Evolutionary conservation across 2,797 vertebrate species (phyloP), one percentile per base, ranked within the genome.

Genomic region (Urophycis tenuis): DNA sequence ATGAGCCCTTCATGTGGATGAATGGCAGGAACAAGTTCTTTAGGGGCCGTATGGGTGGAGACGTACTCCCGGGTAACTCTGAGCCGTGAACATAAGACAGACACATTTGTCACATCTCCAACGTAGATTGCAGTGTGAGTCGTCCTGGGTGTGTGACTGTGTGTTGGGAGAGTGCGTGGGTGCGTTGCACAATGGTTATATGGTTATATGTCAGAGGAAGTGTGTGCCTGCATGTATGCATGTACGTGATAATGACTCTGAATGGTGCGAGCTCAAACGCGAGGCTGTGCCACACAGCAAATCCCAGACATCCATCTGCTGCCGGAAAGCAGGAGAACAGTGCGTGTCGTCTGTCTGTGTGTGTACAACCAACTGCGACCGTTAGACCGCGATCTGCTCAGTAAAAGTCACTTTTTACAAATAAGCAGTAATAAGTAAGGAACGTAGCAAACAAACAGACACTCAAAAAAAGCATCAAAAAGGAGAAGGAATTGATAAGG

Each of bases 291-390:
- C 81, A 80, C 87, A 76, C 85, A 81, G 75, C 79, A 80, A 81
- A 85, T 87, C 81, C 71, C 79, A 81, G 79, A 72, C 73, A 1
- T 4, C 45, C 49, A 71, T 82, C 80, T 83, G 81, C 79, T 79
- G 79, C 77, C 34, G 74, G 86, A 85, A 91, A 90, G 88, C 87
- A 88, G 83, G 83, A 82, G 49, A 75, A 77, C 85, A 84, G 79
- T 29, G 67, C 80, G 81, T 75, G 79, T 78, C 17, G 84, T 85
- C 17, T 86, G 33, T 34, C 33, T 3, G 7, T 34, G 33, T 34
- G 33, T 34, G 33, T 34, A n/a, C n/a, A 39, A 35, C 34, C 34
- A 49, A 49, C 19, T 49, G 41, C 2, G 15, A 49, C 41, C 41
- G 19, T 2, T 49, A 49, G 19, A 49, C 15, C 41, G 3, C 17